Base-by-base conservation (phyloP, 2,113 vertebrate genomes). In the Clarias magur region DNA sequence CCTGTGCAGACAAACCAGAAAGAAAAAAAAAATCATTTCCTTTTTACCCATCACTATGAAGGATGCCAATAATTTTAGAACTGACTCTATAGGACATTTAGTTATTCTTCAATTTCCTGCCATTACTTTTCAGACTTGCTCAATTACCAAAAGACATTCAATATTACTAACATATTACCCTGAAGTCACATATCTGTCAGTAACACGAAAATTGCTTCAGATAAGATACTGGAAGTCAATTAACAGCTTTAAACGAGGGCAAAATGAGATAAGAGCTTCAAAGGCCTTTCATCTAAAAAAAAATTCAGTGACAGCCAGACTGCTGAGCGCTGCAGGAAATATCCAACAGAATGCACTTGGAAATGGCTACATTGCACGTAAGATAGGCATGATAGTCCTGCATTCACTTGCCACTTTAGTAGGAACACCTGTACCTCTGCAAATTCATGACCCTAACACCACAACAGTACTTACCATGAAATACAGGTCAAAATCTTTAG, bases 151-250 rank as follows among this genome's bases (percentile, higher is more conserved):
- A 25, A 65, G 73, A 85, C 57, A 78, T 80, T 27, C 62, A 25
- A 63, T 23, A 23, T 63, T 27, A 48, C 59, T 17, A 21, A 42
- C 48, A 70, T 19, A 70, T 83, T 89, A 57, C 56, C 72, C 48
- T 68, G 11, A 82, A 89, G 73, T 83, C 83, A 83, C 78, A 85
- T 70, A 85, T 80, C 42, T 73, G 80, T 80, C 62, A 85, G 82
- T 88, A 42, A 80, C 75, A 86, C 85, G 83, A 75, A 86, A 89
- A 88, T 83, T 86, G 72, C 80, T 68, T 83, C 38, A 89, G 73
- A 89, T 83, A 73, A 85, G 80, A 85, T 57, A 83, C 60, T 65
- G 63, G 86, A 88, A 84, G 72, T 89, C 86, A 86, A 86, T 88
- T 88, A 87, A 87, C 57, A 42, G 68, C 42, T 76, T 76, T 89